A percentile compares a stretch with the other conserved stretches of the same genome.
These are phyloP conservation scores for Drosophila elegans DNA, from an alignment of 1,140 invertebrate species.

Conservation along the genomic window DNA sequence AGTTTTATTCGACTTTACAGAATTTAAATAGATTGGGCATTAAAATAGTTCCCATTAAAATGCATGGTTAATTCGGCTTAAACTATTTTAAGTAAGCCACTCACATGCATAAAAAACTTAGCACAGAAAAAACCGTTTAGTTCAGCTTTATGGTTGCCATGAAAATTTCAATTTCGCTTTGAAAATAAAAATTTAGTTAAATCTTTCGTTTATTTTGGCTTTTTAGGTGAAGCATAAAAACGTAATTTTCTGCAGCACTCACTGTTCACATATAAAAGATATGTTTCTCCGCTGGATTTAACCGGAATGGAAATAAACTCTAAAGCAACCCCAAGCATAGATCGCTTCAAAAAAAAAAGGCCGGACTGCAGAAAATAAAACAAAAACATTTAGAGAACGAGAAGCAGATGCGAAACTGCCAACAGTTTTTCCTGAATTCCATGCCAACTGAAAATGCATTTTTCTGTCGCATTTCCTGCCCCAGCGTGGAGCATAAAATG, in stretches of 20 bases:
- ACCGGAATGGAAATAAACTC: slow-evolving; percentile 32
- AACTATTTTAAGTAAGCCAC: background rate
- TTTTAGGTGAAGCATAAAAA: slow-evolving; percentile 27
- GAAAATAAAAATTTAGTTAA: slow-evolving; percentile 23
- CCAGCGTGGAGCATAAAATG: slow-evolving; percentile 55
- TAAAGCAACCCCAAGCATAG: slow-evolving; percentile 9
- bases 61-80: background rate
- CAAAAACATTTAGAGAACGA: slow-evolving; percentile 5
- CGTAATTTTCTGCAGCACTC: background rate
- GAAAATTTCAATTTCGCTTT: slow-evolving; percentile 15
- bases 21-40: no score
- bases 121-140: background rate
- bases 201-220: slow-evolving; percentile 20
- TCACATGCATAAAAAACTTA: background rate
- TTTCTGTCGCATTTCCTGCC: slow-evolving; percentile 58
- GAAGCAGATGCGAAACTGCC: slow-evolving; percentile 37
- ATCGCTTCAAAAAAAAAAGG: slow-evolving; percentile 19
- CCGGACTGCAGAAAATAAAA: slow-evolving; percentile 4
- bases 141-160: slow-evolving; percentile 7
- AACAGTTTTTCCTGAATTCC: slow-evolving; percentile 44
- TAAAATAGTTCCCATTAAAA: no score
- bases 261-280: slow-evolving; percentile 15
- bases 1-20: no score
- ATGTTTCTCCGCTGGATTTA: slow-evolving; percentile 31
- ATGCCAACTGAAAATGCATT: slow-evolving; percentile 54